Conservation (phyloP, 2,888 invertebrate species). For the Caradrina kadenii region DNA sequence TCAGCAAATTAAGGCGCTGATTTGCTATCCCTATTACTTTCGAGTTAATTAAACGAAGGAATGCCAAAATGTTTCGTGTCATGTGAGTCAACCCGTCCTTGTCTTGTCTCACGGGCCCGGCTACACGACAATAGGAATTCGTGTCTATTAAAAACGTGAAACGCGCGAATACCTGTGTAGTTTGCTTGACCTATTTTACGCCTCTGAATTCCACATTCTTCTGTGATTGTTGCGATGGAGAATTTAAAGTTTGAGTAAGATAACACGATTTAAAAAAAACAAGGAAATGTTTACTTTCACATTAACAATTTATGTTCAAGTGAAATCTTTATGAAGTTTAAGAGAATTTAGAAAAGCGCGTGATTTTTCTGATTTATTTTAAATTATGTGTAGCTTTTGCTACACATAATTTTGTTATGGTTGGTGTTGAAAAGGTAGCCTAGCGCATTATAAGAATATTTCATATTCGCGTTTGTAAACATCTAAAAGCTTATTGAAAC, state of each 20-base stretch:
- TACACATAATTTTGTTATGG: background rate
- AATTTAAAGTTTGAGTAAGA: conserved; percentile 7
- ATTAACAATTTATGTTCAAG: background rate
- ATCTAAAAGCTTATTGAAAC: conserved; percentile 11
- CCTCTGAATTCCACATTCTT: conserved; percentile 61
- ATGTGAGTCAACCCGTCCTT: conserved; percentile 54
- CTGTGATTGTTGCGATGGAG: conserved; percentile 43
- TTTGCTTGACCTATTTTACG: conserved; percentile 73
- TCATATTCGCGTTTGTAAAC: background rate
- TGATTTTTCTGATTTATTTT: background rate
- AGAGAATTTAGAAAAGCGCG: background rate
- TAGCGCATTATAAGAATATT: background rate
- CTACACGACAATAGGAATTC: conserved; percentile 72
- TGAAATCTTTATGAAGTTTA: background rate
- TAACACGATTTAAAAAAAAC: background rate
- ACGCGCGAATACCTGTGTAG: conserved; percentile 72
- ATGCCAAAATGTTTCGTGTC: conserved; percentile 35
- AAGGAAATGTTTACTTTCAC: background rate
- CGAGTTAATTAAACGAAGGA: conserved; percentile 51
- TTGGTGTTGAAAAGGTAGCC: background rate
- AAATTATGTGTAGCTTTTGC: too few relatives aligned
- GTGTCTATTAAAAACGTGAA: conserved; percentile 77
- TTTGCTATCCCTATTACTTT: conserved; percentile 33
- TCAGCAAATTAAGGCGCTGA: background rate
- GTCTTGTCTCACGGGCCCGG: conserved; percentile 58